These are phyloP conservation scores for Salvelinus namaycush DNA, from an alignment of 2,113 vertebrate species.

Conservation along the genomic window DNA sequence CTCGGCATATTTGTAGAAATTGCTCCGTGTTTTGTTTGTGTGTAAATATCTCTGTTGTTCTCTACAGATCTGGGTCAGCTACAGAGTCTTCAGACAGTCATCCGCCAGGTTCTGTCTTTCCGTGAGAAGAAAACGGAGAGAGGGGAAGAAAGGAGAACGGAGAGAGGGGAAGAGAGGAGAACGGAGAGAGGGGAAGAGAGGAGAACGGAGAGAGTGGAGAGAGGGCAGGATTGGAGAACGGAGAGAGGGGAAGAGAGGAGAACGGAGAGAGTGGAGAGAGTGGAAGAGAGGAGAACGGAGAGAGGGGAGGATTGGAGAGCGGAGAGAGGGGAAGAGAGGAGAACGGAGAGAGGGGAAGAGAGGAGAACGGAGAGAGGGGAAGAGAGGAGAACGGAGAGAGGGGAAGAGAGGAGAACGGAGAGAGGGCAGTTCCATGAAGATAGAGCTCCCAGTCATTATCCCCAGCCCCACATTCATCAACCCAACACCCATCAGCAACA, in stretches of 20 bases:
- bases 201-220: background rate
- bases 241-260: too few species aligned
- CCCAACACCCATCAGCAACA: background rate
- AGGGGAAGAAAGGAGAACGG: background rate
- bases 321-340: too few species aligned
- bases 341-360: too few species aligned
- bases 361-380: too few species aligned
- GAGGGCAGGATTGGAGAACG: background rate
- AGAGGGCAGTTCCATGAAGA: background rate
- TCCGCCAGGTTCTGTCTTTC: background rate
- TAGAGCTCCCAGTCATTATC: background rate
- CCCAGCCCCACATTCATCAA: background rate
- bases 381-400: too few species aligned
- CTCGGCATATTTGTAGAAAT: background rate
- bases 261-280: too few species aligned
- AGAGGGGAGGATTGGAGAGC: too few species aligned
- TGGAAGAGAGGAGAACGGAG: too few species aligned
- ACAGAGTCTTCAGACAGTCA: background rate
- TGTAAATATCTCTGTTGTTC: background rate
- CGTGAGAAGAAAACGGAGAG: background rate
- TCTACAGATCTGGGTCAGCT: background rate
- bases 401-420: too few species aligned
- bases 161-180: too few species aligned
- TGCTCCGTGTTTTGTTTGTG: background rate
- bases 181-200: too few species aligned